A percentile compares a stretch with the other conserved stretches of the same genome.
These are phyloP conservation scores for Drosophila auraria DNA, from an alignment of 1,140 invertebrate species.

Conservation along the genomic window DNA sequence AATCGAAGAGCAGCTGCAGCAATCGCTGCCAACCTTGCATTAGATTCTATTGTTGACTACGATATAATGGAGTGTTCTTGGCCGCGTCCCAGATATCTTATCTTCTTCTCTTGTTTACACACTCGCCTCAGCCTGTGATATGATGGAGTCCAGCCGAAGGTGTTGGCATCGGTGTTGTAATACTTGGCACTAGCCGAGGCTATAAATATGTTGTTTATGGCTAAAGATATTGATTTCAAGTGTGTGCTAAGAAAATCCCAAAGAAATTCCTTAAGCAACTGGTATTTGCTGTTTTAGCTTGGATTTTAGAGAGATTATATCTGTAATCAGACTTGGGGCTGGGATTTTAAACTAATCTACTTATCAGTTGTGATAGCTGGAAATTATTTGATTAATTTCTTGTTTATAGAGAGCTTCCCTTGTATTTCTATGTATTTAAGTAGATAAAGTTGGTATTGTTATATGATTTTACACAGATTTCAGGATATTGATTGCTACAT, in stretches of 20 bases:
- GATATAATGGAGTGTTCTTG: constrained; percentile 34
- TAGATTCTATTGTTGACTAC: constrained; percentile 23
- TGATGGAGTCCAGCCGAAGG: constrained; percentile 19
- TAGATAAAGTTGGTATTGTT: neutral
- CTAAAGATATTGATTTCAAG: constrained; percentile 32
- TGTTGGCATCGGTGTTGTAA: constrained; percentile 26
- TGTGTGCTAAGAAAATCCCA: constrained; percentile 11
- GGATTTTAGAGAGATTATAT: neutral
- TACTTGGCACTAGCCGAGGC: constrained; percentile 30
- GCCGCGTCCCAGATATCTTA: constrained; percentile 43
- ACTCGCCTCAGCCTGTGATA: constrained; percentile 16
- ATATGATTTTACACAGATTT: neutral
- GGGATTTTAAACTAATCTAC: neutral
- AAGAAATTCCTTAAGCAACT: constrained; percentile 4
- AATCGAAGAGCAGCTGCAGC: constrained; percentile 56
- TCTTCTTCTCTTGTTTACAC: constrained; percentile 40
- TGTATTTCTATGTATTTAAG: neutral
- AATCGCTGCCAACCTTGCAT: constrained; percentile 33
- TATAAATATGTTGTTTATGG: constrained; percentile 33
- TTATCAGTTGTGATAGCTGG: neutral
- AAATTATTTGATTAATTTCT: neutral
- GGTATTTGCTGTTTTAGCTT: neutral
- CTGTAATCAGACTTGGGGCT: neutral
- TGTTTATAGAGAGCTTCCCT: neutral
- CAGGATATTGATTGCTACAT: constrained; percentile 1